Percentiles rank a stretch among this genome's conserved stretches.
Conservation (phyloP, 2,797 vertebrate species). For the Squalus acanthias region DNA sequence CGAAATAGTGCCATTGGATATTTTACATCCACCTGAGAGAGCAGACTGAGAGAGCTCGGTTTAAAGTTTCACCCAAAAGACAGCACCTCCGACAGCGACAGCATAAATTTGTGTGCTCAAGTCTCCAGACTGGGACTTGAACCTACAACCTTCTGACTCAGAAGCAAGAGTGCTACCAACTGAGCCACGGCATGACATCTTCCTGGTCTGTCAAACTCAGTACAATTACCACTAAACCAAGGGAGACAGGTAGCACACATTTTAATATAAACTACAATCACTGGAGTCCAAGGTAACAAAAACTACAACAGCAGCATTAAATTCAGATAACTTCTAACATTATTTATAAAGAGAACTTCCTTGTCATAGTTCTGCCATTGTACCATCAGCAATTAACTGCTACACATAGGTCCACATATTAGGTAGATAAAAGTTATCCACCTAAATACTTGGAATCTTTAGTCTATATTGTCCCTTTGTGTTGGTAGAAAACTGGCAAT, state of each 20-base stretch:
- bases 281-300: not conserved
- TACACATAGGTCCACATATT: not conserved
- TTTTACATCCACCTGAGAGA: not conserved
- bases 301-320: not conserved
- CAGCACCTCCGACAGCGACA: not conserved
- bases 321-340: not conserved
- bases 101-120: not conserved
- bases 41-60: not conserved
- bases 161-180: not conserved
- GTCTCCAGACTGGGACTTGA: not conserved
- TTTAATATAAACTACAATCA: not conserved
- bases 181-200: too few species aligned
- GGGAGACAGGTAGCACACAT: not conserved
- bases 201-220: not conserved
- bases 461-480: not conserved
- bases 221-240: not conserved
- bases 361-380: not conserved
- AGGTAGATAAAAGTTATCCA: not conserved
- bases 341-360: not conserved
- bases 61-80: not conserved
- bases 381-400: not conserved
- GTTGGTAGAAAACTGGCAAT: not conserved
- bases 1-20: not conserved
- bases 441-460: not conserved
- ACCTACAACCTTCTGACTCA: not conserved